phyloP scores from a whole-genome alignment of 1,140 invertebrate species.

The Myzus persicae region DNA sequence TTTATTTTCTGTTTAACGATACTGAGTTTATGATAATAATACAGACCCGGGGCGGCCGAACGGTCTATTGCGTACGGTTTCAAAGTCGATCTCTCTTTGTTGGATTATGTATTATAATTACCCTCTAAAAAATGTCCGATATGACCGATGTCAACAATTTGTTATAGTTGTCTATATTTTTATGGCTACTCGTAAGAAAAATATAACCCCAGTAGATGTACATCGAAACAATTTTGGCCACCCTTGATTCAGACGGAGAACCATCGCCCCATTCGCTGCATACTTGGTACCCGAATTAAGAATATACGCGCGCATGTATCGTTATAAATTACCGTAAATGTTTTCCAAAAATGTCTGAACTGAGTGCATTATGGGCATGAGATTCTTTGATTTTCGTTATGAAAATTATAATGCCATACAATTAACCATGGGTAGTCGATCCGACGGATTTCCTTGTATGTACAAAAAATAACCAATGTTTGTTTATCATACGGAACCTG shows the following conservation, averaged over 20 bases:
- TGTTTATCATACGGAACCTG: background rate
- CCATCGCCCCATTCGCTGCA: background rate
- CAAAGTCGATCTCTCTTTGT: background rate
- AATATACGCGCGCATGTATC: too few relatives aligned
- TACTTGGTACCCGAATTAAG: background rate
- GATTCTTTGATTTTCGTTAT: background rate
- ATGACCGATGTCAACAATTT: background rate
- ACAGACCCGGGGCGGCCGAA: background rate
- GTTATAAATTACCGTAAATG: background rate
- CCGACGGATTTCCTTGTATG: background rate
- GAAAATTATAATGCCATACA: background rate
- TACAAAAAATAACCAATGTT: background rate
- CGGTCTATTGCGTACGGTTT: background rate
- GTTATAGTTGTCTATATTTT: background rate
- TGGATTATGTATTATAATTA: too few relatives aligned
- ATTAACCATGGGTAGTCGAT: background rate
- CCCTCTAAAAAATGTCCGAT: background rate
- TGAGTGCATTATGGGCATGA: background rate
- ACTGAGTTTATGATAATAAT: background rate
- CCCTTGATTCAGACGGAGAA: too few relatives aligned
- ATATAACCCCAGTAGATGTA: background rate
- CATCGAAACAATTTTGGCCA: background rate
- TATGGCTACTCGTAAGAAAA: background rate
- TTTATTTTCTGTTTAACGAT: background rate
- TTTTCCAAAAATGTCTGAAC: background rate